Base-by-base conservation (phyloP, 2,797 vertebrate species). In the Eidolon dupreanum region DNA sequence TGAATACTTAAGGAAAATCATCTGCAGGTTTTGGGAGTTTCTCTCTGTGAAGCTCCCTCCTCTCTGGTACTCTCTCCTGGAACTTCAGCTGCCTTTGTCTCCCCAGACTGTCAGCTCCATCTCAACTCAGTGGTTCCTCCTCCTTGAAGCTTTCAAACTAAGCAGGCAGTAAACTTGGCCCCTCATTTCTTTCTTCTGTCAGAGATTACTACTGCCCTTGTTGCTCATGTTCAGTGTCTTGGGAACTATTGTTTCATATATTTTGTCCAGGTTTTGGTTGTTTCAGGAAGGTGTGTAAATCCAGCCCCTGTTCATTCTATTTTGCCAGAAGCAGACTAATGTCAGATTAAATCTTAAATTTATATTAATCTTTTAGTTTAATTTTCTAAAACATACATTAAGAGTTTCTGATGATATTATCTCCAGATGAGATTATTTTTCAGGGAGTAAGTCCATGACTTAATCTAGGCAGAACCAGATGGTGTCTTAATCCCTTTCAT, bases 301-400 rank as follows among this genome's bases (percentile, higher is more conserved):
- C 11, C 41, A 94, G 26, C 53, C 51, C 28, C 33, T 82, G 26
- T 87, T 94, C 49, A 55, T 16, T 92, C n/a, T 9, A 24, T 78
- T 90, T 66, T 65, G 43, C 17, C 7, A 75, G 59, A 91, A 75
- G 38, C 33, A 94, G 33, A 85, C 31, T 73, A 63, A 41, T 84
- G n/a, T 81, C 68, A 88, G 36, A 68, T 81, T 66, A 90, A 88
- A 81, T 81, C 46, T 94, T 81, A 84, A 88, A 59, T 87, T 41
- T 84, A 61, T 77, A 71, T 49, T 88, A 33, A 79, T 84, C 38
- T 88, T 87, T 65, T 75, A 68, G 49, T 82, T 94, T 93, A 33
- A 31, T 53, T 85, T 91, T 91, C 36, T 5, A 61, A 85, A 94
- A 83, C 43, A 43, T 41, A 88, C 26, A 31, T 92, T 77, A 77